A percentile compares a stretch with the other conserved stretches of the same genome.
These are phyloP conservation scores for Azemiops feae DNA, from an alignment of 2,113 vertebrate species.

Conservation along the genomic window DNA sequence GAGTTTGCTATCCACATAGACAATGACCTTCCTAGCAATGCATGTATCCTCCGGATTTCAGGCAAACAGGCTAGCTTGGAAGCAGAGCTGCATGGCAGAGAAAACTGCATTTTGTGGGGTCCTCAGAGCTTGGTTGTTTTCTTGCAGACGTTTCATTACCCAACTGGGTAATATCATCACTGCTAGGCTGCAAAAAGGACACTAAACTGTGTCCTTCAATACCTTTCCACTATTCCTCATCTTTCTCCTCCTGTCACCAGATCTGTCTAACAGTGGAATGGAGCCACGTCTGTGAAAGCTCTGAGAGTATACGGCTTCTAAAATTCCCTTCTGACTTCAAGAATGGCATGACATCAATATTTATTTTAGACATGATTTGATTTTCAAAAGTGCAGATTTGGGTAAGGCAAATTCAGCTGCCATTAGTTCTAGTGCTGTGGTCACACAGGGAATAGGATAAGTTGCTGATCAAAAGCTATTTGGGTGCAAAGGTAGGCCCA, in stretches of 20 bases:
- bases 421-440: not conserved
- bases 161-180: not conserved
- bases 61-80: not conserved
- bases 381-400: not conserved
- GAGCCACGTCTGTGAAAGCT: not conserved
- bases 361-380: not conserved
- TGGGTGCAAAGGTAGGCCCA: not conserved
- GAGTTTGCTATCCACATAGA: not conserved
- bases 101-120: not conserved
- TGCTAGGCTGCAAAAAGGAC: not conserved
- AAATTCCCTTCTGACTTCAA: not conserved
- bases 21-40: not conserved
- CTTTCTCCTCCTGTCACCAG: not conserved
- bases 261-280: not conserved
- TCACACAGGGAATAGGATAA: not conserved
- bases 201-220: not conserved
- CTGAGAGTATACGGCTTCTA: not conserved
- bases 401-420: not conserved
- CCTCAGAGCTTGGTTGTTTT: not conserved
- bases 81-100: not conserved
- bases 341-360: not conserved
- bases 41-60: not conserved
- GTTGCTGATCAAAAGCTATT: not conserved
- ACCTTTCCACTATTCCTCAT: not conserved
- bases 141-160: not conserved